phyloP scores from a whole-genome alignment of 2,888 invertebrate genomes.

The Dicyrtoma fusca region DNA sequence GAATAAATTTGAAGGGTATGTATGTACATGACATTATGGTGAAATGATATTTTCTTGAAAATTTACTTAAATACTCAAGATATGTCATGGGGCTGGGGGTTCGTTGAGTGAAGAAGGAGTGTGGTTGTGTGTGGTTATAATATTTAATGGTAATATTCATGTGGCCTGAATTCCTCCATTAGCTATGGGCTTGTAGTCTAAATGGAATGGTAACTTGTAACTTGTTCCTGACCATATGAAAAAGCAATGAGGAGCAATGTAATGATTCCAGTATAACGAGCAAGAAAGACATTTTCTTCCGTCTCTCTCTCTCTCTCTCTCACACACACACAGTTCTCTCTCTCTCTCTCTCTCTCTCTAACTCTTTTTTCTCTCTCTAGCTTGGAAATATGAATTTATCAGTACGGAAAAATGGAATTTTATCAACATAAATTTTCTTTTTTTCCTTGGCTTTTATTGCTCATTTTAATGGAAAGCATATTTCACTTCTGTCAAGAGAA shows the following conservation, averaged over 20 bases:
- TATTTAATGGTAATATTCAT: slow-evolving; percentile 39
- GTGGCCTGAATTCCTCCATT: slow-evolving; percentile 40
- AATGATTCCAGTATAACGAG: slow-evolving; percentile 39
- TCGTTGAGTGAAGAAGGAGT: neutral
- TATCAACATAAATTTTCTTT: slow-evolving; percentile 57
- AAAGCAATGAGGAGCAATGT: slow-evolving; percentile 50
- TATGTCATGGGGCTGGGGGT: neutral
- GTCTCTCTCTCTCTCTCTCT: slow-evolving; percentile 25
- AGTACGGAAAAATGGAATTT: slow-evolving; percentile 57
- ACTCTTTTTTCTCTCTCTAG: no score
- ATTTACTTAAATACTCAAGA: neutral
- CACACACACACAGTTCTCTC: slow-evolving; percentile 6
- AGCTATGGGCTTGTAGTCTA: slow-evolving; percentile 33
- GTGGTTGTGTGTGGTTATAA: slow-evolving; percentile 6
- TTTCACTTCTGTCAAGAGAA: slow-evolving; percentile 57
- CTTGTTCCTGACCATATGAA: slow-evolving; percentile 47
- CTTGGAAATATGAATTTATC: slow-evolving; percentile 57
- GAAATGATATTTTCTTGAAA: no score
- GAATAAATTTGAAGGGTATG: no score
- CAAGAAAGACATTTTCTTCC: slow-evolving; percentile 45
- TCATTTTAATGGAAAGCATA: slow-evolving; percentile 57
- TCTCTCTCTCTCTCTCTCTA: slow-evolving; percentile 15
- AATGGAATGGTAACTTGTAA: slow-evolving; percentile 43
- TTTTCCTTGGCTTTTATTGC: slow-evolving; percentile 57
- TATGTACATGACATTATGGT: no score